Base-by-base conservation (phyloP, 23 tunicate genomes). In the Halocynthia aurantium region DNA sequence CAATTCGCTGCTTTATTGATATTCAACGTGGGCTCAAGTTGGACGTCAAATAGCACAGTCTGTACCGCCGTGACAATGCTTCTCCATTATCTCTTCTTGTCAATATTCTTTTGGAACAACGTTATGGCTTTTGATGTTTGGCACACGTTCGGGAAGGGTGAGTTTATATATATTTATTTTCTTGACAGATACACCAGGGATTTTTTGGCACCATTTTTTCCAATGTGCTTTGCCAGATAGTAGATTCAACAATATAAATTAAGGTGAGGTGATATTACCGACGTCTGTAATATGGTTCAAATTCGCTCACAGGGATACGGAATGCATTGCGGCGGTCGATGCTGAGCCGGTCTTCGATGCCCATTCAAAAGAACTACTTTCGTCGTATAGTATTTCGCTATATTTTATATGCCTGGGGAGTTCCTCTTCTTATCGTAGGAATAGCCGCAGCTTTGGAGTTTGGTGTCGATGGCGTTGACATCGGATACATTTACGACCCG, bases 61-160 rank as follows among this genome's bases (percentile, higher is more conserved):
- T 92, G 98, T 77, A 86, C 83, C 7, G 88, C 74, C 44, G 64
- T 92, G 64, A 64, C 89, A 11, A 78, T 86, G 6, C 11, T 86
- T 6, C 85, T 92, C 6, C 98, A 92, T 60, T 92, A 83, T 86
- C 82, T 92, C 9, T 92, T 86, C 57, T 82, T 92, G n/a, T 50
- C 98, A 7, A 82, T 87, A 6, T 92, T 92, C 57, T 92, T 92
- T 73, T 92, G 98, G 98, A 92, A 92, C 75, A 92, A 92, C 54
- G 92, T 92, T 6, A 86, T 92, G 85, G 90, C 98, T 31, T 92
- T 52, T 56, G 98, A 92, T 62, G 98, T 86, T 5, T 92, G 98
- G 98, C 44, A 53, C 8, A 92, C 98, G n/a, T 92, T 92, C 69
- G 98, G 98, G 40, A 71, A 82, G 79, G 98, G 98, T 86, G 10